These are phyloP conservation scores for Crioceris asparagi DNA, from an alignment of 2,888 invertebrate species.

Conservation along the genomic window DNA sequence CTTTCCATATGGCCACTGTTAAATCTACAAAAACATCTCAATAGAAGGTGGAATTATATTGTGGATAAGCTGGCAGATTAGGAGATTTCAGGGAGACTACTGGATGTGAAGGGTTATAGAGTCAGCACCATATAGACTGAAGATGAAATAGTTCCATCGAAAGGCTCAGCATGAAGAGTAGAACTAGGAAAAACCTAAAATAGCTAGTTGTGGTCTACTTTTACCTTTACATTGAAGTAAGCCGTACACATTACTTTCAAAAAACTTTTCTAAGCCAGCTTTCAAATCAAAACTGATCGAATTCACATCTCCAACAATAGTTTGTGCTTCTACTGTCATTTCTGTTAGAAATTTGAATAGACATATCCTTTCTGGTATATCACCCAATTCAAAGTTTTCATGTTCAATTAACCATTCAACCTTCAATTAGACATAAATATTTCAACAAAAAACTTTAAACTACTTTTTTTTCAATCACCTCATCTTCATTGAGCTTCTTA, in stretches of 20 bases:
- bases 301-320: constrained; percentile 32
- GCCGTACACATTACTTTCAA: constrained; percentile 31
- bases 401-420: constrained; percentile 7
- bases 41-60: too few relatives aligned
- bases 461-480: constrained; percentile 24
- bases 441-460: not conserved
- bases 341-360: constrained; percentile 32
- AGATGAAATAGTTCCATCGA: too few relatives aligned
- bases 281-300: constrained; percentile 28
- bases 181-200: too few relatives aligned
- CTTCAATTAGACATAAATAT: not conserved
- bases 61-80: not conserved
- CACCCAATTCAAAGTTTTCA: constrained; percentile 25
- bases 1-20: constrained; percentile 38
- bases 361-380: constrained; percentile 31
- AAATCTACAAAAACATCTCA: constrained; percentile 20
- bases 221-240: constrained; percentile 33
- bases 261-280: constrained; percentile 33
- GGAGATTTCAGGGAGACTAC: too few relatives aligned
- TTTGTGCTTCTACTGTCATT: constrained; percentile 29
- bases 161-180: too few relatives aligned
- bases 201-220: too few relatives aligned
- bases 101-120: too few relatives aligned
- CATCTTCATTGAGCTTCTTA: constrained; percentile 24
- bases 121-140: too few relatives aligned